Percentiles rank a stretch among this genome's conserved stretches.
phyloP scores from a whole-genome alignment of 2,797 vertebrate genomes.

The Falco novaeseelandiae region DNA sequence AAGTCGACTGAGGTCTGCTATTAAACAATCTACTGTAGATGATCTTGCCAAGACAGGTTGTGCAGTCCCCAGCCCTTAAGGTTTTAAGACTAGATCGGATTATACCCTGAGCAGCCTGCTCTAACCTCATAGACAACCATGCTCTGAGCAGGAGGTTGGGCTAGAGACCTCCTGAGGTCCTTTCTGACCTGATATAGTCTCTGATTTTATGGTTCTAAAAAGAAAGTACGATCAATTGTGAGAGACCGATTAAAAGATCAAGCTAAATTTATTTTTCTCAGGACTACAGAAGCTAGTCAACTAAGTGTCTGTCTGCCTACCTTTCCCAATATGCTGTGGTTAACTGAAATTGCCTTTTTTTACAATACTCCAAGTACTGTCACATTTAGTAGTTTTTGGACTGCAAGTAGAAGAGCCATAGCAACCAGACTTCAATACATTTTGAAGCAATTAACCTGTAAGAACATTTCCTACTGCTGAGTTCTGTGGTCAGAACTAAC shows the following conservation, averaged over 20 bases:
- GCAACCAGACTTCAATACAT: not conserved
- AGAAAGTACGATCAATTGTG: not conserved
- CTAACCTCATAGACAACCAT: not conserved
- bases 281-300: not conserved
- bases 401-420: not conserved
- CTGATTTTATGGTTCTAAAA: not conserved
- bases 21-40: not conserved
- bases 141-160: not conserved
- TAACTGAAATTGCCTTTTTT: not conserved
- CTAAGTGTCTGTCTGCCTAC: not conserved
- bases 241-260: not conserved
- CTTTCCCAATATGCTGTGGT: not conserved
- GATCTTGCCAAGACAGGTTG: not conserved
- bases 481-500: not conserved
- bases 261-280: not conserved
- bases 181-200: not conserved
- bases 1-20: not conserved
- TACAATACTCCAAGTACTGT: not conserved
- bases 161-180: not conserved
- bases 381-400: not conserved
- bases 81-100: not conserved
- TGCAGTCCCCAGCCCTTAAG: not conserved
- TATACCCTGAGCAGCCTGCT: not conserved
- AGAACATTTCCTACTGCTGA: not conserved
- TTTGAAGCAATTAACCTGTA: slow-evolving; percentile 12